Percentiles rank a stretch among this genome's conserved stretches.
Conservation (phyloP, 2,888 invertebrate genomes). For the Ophonus ardosiacus region DNA sequence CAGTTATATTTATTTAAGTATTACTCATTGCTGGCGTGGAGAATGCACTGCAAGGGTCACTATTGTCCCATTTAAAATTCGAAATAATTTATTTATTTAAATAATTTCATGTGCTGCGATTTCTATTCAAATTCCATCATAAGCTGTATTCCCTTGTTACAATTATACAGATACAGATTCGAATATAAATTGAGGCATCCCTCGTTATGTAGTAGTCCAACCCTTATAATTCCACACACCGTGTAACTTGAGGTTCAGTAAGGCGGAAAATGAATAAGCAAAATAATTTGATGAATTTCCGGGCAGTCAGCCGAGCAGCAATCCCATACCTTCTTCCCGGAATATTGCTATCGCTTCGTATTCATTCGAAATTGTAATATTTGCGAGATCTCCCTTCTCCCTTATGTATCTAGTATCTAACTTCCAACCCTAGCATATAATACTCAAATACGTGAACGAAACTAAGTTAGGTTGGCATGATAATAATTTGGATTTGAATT, state of each 20-base stretch:
- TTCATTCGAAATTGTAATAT: neutral
- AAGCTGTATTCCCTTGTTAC: neutral
- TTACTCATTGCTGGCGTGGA: too few relatives aligned
- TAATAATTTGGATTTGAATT: neutral
- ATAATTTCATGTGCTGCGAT: too few relatives aligned
- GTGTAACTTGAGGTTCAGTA: neutral
- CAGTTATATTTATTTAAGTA: too few relatives aligned
- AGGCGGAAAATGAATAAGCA: constrained; percentile 40
- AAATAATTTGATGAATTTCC: constrained; percentile 49
- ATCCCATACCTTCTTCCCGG: neutral
- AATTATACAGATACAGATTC: neutral
- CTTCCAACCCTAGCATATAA: too few relatives aligned
- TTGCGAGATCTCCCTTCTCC: neutral
- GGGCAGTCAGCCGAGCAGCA: neutral
- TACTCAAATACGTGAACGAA: neutral
- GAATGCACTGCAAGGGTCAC: too few relatives aligned
- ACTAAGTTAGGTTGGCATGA: neutral
- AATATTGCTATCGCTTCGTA: neutral
- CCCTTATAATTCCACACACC: neutral
- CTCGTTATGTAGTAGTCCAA: neutral
- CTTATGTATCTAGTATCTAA: too few relatives aligned
- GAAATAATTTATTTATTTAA: too few relatives aligned
- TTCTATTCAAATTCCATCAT: neutral
- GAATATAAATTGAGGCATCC: neutral
- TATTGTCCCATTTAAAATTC: too few relatives aligned